Percentiles rank a stretch among this genome's conserved stretches.
Evolutionary conservation across 2,113 vertebrate genomes (phyloP).

Genomic region (Chitala chitala): DNA sequence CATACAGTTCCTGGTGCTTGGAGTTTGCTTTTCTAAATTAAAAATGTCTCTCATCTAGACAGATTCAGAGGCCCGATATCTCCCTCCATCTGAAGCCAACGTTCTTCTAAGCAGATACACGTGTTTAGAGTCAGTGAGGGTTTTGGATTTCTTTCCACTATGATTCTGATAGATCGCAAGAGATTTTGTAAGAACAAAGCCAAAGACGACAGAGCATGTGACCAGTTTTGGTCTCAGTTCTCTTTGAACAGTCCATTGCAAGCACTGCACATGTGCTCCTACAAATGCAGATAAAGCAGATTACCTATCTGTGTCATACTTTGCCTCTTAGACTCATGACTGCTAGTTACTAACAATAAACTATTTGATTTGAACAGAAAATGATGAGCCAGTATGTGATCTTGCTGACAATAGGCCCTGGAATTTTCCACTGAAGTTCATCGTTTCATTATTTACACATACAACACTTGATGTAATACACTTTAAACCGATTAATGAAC

Average conservation of each 20-base stretch:
- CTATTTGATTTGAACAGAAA: background rate
- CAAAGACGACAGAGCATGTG: slow-evolving; percentile 8
- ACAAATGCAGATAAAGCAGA: background rate
- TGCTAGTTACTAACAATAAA: background rate
- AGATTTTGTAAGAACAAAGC: background rate
- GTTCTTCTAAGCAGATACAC: slow-evolving; percentile 27
- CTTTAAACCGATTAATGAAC: too few relatives aligned
- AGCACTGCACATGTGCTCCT: background rate
- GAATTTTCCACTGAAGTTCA: background rate
- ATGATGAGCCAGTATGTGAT: background rate
- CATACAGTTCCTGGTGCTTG: slow-evolving; percentile 41
- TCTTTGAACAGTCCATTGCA: background rate
- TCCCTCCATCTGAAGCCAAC: slow-evolving; percentile 43
- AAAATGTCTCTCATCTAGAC: background rate
- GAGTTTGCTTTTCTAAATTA: slow-evolving; percentile 40
- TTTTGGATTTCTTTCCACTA: background rate
- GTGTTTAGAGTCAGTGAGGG: background rate
- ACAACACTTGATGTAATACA: too few relatives aligned
- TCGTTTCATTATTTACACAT: background rate
- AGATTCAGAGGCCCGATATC: background rate
- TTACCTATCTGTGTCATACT: background rate
- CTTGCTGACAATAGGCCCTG: too few relatives aligned
- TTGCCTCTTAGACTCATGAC: background rate
- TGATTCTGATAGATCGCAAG: background rate
- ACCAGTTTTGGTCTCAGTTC: slow-evolving; percentile 24